These are phyloP conservation scores for Bradypus variegatus DNA, from an alignment of 2,797 vertebrate genomes.

Conservation along the genomic window DNA sequence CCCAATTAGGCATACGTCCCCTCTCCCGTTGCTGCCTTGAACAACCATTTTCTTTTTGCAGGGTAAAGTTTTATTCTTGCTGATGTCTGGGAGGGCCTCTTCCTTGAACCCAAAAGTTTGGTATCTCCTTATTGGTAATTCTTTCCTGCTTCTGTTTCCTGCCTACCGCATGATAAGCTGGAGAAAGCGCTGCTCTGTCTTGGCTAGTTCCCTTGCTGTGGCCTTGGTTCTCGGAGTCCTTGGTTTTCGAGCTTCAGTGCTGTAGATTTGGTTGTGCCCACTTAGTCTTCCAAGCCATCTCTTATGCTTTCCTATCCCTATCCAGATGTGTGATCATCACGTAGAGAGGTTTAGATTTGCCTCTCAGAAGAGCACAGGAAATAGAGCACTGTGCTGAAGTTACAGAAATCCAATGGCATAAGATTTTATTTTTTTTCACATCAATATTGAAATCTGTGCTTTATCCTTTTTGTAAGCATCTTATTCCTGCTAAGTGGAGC, in stretches of 20 bases:
- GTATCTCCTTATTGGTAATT: not conserved
- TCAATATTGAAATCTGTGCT: not conserved
- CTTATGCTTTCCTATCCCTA: not conserved
- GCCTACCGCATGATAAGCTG: not conserved
- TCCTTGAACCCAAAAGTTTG: not conserved
- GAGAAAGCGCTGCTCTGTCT: not conserved
- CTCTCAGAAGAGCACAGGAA: not conserved
- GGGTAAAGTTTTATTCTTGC: not conserved
- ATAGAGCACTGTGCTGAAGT: not conserved
- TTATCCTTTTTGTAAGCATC: not conserved
- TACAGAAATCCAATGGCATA: not conserved
- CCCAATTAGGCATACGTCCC: not conserved
- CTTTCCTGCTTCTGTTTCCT: conserved; percentile 38
- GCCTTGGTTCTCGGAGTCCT: not conserved
- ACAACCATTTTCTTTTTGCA: not conserved
- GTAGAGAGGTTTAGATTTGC: not conserved
- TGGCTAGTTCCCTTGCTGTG: not conserved
- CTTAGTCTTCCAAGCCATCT: not conserved
- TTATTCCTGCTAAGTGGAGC: not conserved
- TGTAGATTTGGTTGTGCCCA: not conserved
- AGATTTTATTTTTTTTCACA: not conserved
- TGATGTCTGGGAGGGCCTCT: not conserved
- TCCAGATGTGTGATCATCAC: not conserved
- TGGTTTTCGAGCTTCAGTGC: not conserved
- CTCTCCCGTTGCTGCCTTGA: not conserved